Conservation (phyloP, 2,888 invertebrate genomes). For the Drosophila neutralis region DNA sequence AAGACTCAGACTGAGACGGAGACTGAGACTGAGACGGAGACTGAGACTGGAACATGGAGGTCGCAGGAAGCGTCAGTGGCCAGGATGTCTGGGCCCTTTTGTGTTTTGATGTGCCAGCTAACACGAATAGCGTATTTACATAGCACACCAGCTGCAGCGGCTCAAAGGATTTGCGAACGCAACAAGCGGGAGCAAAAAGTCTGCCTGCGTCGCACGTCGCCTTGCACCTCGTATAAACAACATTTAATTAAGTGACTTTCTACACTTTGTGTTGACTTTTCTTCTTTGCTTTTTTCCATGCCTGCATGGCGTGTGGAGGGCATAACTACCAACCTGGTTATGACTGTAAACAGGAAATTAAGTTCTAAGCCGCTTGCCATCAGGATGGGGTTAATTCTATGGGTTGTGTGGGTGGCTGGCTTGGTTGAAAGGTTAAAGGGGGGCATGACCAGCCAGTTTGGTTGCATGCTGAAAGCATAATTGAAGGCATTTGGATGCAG, state of each 20-base stretch:
- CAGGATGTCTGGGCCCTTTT: constrained; percentile 39
- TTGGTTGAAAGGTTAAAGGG: constrained; percentile 21
- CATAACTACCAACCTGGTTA: constrained; percentile 44
- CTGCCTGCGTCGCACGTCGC: constrained; percentile 22
- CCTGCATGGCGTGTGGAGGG: constrained; percentile 35
- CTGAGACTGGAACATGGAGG: neutral
- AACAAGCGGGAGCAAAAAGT: constrained; percentile 19
- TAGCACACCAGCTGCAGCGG: constrained; percentile 25
- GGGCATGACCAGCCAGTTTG: constrained; percentile 38
- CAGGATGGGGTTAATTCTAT: constrained; percentile 2
- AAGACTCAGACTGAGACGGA: constrained; percentile 7
- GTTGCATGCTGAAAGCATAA: constrained; percentile 59
- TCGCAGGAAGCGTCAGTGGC: constrained; percentile 10
- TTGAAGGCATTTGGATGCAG: constrained; percentile 61
- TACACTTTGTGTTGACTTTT: constrained; percentile 42
- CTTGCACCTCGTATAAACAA: constrained; percentile 56
- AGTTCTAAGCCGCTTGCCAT: constrained; percentile 56
- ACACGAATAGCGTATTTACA: constrained; percentile 55
- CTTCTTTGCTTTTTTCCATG: constrained; percentile 3
- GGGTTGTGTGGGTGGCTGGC: neutral
- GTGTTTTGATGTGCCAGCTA: constrained; percentile 48
- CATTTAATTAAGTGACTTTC: constrained; percentile 73
- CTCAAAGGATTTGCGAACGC: constrained; percentile 60
- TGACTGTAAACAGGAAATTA: constrained; percentile 69
- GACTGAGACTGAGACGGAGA: neutral